A percentile compares a stretch with the other conserved stretches of the same genome.
Evolutionary conservation across 2,888 invertebrate species (phyloP).

Genomic region (Synanthedon andrenaeformis): DNA sequence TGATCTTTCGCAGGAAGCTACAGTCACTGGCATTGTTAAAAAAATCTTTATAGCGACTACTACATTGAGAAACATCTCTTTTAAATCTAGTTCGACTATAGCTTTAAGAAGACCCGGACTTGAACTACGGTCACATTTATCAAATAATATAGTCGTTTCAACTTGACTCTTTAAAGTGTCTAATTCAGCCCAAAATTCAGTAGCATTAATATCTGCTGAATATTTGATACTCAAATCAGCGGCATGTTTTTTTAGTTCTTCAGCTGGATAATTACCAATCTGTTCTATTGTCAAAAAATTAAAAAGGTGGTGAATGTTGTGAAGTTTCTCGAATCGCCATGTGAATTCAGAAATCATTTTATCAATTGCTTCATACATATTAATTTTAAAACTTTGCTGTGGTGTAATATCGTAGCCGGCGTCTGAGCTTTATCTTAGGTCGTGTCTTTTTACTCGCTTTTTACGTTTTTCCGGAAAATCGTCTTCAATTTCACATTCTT

Average conservation of each 20-base stretch:
- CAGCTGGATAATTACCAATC: slow-evolving; percentile 3
- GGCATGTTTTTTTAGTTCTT: slow-evolving; percentile 5
- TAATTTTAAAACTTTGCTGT: slow-evolving; percentile 2
- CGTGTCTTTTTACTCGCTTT: slow-evolving; percentile 3
- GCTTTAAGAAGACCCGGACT: slow-evolving; percentile 8
- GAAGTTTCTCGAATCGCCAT: slow-evolving; percentile 4
- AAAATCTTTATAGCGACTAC: too few relatives aligned
- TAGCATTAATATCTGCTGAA: slow-evolving; percentile 2
- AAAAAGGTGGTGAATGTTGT: slow-evolving; percentile 3
- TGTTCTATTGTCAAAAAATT: slow-evolving; percentile 4
- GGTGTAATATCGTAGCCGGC: slow-evolving; percentile 2
- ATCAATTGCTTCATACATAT: slow-evolving; percentile 2
- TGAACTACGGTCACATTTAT: slow-evolving; percentile 6
- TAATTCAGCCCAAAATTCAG: slow-evolving; percentile 6
- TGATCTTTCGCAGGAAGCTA: too few relatives aligned
- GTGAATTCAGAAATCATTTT: slow-evolving; percentile 2
- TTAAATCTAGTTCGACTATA: slow-evolving; percentile 7
- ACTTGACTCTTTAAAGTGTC: slow-evolving; percentile 7
- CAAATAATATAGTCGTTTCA: slow-evolving; percentile 7
- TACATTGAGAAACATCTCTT: slow-evolving; percentile 6
- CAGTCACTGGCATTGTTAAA: too few relatives aligned
- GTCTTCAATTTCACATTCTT: slow-evolving; percentile 5
- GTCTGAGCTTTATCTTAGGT: slow-evolving; percentile 2
- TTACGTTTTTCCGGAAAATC: slow-evolving; percentile 3
- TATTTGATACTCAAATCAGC: slow-evolving; percentile 6